Evolutionary conservation across 2,797 vertebrate species (phyloP).

Genomic region (Poeciliopsis turneri): DNA sequence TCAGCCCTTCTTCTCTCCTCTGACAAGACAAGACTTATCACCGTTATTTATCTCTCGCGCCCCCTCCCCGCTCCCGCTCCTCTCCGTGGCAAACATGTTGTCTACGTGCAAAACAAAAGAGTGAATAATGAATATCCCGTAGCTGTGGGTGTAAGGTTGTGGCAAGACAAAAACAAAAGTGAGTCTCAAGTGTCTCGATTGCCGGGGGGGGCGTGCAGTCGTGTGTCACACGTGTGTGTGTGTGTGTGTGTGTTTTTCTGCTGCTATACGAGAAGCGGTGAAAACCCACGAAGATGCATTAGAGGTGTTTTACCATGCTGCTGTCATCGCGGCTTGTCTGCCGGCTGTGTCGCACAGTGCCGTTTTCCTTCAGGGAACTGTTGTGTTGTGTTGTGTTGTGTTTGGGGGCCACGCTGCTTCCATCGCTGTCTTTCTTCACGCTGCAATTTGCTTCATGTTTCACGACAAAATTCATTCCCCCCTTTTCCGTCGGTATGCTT

Average conservation of each 20-base stretch:
- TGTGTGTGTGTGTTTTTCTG: slow-evolving; percentile 42
- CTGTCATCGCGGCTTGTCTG: slow-evolving; percentile 72
- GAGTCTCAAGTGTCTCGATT: slow-evolving; percentile 53
- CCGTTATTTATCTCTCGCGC: slow-evolving; percentile 76
- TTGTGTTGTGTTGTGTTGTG: slow-evolving; percentile 16
- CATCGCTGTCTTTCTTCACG: background rate
- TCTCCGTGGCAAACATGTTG: slow-evolving; percentile 62
- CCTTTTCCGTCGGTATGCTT: slow-evolving; percentile 3
- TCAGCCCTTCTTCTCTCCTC: slow-evolving; percentile 76
- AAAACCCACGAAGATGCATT: slow-evolving; percentile 70
- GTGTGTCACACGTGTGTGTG: slow-evolving; percentile 27
- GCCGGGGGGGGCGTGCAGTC: slow-evolving; percentile 24
- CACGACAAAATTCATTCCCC: background rate
- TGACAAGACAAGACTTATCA: slow-evolving; percentile 82
- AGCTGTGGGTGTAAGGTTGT: slow-evolving; percentile 53
- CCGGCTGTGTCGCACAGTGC: slow-evolving; percentile 38
- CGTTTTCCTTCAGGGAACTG: slow-evolving; percentile 51
- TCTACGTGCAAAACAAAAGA: slow-evolving; percentile 78
- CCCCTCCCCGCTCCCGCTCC: slow-evolving; percentile 2
- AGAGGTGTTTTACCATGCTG: slow-evolving; percentile 75
- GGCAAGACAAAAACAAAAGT: slow-evolving; percentile 51
- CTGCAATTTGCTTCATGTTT: slow-evolving; percentile 12
- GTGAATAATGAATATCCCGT: slow-evolving; percentile 74
- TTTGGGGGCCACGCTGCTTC: slow-evolving; percentile 14
- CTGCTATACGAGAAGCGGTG: slow-evolving; percentile 68